Percentiles rank a stretch among this genome's conserved stretches.
Evolutionary conservation across 2,888 invertebrate species (phyloP).

Genomic region (Saturnia japonica): DNA sequence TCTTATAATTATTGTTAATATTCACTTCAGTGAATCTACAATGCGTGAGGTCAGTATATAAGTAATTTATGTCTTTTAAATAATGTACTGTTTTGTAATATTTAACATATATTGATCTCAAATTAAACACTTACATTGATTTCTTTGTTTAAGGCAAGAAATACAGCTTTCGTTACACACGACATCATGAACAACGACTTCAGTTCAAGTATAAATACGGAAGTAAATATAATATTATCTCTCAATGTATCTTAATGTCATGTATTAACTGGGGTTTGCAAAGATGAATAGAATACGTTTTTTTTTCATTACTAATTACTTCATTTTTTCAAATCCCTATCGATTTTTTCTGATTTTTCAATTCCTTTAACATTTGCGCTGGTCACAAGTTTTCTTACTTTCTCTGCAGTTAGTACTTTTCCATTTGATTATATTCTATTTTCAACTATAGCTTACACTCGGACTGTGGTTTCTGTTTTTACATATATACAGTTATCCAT

Average conservation of each 20-base stretch:
- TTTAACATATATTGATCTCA: not conserved
- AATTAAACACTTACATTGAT: not conserved
- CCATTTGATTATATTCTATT: too few species aligned
- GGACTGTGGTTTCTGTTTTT: too few species aligned
- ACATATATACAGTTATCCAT: too few species aligned
- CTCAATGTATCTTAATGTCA: not conserved
- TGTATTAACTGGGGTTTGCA: not conserved
- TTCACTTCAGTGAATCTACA: constrained; percentile 50
- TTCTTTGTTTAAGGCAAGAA: constrained; percentile 50
- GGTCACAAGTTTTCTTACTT: too few species aligned
- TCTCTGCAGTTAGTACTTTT: too few species aligned
- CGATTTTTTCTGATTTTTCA: not conserved
- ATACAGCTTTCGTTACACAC: constrained; percentile 49
- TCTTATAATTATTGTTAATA: constrained; percentile 44
- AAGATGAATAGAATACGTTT: not conserved
- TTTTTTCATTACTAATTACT: not conserved
- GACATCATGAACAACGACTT: constrained; percentile 58
- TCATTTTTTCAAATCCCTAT: not conserved
- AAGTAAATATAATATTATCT: constrained; percentile 41
- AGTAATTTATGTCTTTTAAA: not conserved
- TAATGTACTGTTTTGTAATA: not conserved
- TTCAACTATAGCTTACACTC: too few species aligned
- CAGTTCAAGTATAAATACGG: constrained; percentile 46
- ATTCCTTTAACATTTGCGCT: not conserved
- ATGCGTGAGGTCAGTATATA: constrained; percentile 46